Evolutionary conservation across 2,113 vertebrate species (phyloP), one percentile per base, ranked within the genome.

Genomic region (Podarcis cretensis): DNA sequence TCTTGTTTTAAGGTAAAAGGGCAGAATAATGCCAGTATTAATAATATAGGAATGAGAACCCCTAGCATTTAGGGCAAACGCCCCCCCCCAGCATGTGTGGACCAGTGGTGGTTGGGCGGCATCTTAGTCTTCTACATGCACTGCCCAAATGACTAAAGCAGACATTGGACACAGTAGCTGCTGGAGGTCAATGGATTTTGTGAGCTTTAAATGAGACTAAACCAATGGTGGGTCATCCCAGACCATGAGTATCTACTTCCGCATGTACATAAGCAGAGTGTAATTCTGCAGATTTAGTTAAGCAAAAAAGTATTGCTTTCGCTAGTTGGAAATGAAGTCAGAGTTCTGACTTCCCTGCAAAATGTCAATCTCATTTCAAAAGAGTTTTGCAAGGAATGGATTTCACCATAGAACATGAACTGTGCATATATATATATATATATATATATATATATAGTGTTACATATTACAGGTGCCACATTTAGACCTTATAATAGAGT

Each of bases 281-380:
- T 63, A 32, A 12, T 78, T 69, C 86, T 74, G 71, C 20, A 35
- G 76, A 13, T 87, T 75, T 84, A 87, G 73, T 30, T 32, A 93
- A 87, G 73, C 20, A 88, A 84, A 88, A 89, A 68, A 84, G 71
- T 65, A 76, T 83, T 87, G 54, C 84, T 86, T 81, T 66, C 27
- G 84, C 3, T 87, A 30, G 81, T 13, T 81, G 87, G 16, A 48
- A 90, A 84, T 90, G 43, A 89, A 85, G 85, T 76, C 54, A 74
- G 25, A 89, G 83, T 87, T 93, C 89, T 87, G 68, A 32, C 84
- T 84, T 68, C 91, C 82, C 85, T 73, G 82, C 78, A 87, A 18
- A 92, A 86, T n/a, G 89, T 92, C 82, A 93, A 69, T 40, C 27
- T 59, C 23, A 54, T 81, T 91, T 88, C 83, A 54, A 81, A 27